Evolutionary conservation across 2,797 vertebrate genomes (phyloP), one percentile per base, ranked within the genome.

Genomic region (Coreius guichenoti): DNA sequence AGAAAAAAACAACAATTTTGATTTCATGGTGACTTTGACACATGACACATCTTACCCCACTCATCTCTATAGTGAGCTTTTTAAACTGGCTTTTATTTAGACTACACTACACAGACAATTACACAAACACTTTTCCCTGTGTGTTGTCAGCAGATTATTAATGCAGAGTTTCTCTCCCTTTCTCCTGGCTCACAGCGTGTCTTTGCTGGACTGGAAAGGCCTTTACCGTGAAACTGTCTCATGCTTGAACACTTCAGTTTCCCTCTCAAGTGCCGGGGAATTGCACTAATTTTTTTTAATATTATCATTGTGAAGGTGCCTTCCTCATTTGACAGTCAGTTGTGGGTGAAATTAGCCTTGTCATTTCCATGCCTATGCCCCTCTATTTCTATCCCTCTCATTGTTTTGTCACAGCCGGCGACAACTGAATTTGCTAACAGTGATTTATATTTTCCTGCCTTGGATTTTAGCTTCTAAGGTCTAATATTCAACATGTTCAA

Each of bases 281-380:
- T 73, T 65, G 78, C 43, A 29, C 45, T 74, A 86, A 84, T 83
- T 47, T 84, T 70, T 21, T 29, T 29, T 45, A 21, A 9, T 67
- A 61, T 26, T 51, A 33, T 47, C 73, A 45, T 67, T 33, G 82
- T 77, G 61, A 80, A 51, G 73, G 51, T 74, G 19, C 51, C 58
- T 43, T 87, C 76, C 67, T 89, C 70, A 76, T 86, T 90, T 83
- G 70, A 84, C 85, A 80, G 78, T 87, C 79, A 80, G 77, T 88
- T 86, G 67, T 31, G 68, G 77, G 70, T 74, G 65, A 86, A 89
- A 88, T 88, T 87, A 67, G 68, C 82, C 68, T 58, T 75, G 76
- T 84, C 80, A 83, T 84, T 65, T 81, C 54, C 80, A 54, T 76
- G 58, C 54, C 36, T 75, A 45, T 82, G 78, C 63, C 54, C n/a